These are phyloP conservation scores for Meloidogyne chitwoodi DNA, from an alignment of 1,140 invertebrate species.

Conservation along the genomic window DNA sequence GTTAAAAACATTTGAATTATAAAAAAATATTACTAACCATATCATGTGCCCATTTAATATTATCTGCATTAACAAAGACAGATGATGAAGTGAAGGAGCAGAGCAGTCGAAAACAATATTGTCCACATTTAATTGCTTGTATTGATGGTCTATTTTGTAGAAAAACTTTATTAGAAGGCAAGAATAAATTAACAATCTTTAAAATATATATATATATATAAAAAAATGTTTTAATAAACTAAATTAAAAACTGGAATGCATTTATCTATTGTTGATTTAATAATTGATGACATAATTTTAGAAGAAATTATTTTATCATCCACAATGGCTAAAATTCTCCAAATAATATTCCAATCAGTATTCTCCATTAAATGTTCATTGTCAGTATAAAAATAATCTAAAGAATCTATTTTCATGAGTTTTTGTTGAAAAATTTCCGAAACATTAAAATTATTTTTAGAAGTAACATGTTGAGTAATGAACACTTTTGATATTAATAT, in stretches of 20 bases:
- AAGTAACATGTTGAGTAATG: background rate
- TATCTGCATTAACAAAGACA: background rate
- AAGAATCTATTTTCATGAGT: background rate
- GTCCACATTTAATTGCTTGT: background rate
- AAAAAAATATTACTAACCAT: no score
- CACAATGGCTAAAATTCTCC: background rate
- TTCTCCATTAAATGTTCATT: background rate
- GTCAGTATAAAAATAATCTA: background rate
- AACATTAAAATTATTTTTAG: background rate
- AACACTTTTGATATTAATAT: background rate
- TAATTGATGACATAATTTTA: background rate
- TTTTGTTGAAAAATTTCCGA: background rate
- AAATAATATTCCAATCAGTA: background rate
- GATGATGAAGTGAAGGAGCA: background rate
- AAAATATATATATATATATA: background rate
- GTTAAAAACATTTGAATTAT: no score
- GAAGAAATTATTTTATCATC: background rate
- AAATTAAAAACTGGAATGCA: slow-evolving; percentile 3
- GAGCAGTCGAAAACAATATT: background rate
- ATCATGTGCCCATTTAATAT: background rate
- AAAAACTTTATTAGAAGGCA: slow-evolving; percentile 8
- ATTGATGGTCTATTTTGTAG: background rate
- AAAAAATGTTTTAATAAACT: background rate
- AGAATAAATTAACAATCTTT: slow-evolving; percentile 6
- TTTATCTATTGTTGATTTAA: slow-evolving; percentile 8